Evolutionary conservation across 1,140 invertebrate genomes (phyloP).

Genomic region (Druon quercuslanigerum): DNA sequence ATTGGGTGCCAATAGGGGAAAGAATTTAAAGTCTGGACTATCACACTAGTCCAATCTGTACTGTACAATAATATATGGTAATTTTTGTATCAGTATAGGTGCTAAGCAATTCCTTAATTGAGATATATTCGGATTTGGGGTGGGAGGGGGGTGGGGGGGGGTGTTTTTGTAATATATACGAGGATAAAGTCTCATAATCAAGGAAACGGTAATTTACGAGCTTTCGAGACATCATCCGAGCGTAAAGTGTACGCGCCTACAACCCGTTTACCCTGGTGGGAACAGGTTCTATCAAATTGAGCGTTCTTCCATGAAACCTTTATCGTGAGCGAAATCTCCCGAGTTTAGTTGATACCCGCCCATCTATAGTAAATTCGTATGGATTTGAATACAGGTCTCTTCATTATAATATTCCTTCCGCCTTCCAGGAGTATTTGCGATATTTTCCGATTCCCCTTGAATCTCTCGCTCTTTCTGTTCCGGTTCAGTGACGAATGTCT

Average conservation of each 20-base stretch:
- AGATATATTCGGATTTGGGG: neutral
- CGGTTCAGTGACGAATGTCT: slow-evolving; percentile 37
- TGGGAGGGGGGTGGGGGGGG: no score
- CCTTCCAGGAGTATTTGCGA: neutral
- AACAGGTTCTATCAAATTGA: slow-evolving; percentile 74
- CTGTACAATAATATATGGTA: no score
- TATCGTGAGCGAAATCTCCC: slow-evolving; percentile 55
- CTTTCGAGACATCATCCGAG: slow-evolving; percentile 59
- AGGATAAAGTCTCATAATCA: slow-evolving; percentile 43
- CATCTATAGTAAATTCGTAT: neutral
- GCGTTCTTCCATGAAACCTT: slow-evolving; percentile 71
- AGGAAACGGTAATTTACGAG: slow-evolving; percentile 65
- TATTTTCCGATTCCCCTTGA: slow-evolving; percentile 32
- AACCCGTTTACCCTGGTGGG: slow-evolving; percentile 65
- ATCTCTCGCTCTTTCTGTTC: slow-evolving; percentile 45
- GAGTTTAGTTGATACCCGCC: slow-evolving; percentile 1
- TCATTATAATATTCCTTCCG: slow-evolving; percentile 34
- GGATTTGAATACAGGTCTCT: slow-evolving; percentile 34
- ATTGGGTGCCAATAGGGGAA: no score
- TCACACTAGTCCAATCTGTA: no score
- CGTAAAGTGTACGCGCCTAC: slow-evolving; percentile 64
- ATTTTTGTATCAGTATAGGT: no score
- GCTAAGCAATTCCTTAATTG: neutral
- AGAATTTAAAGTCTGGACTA: no score
- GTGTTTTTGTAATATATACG: neutral